Evolutionary conservation across 37 sponge, comb jelly and placozoan genomes (phyloP), one percentile per base, ranked within the genome.

Genomic region (Hexactinellida sp.): DNA sequence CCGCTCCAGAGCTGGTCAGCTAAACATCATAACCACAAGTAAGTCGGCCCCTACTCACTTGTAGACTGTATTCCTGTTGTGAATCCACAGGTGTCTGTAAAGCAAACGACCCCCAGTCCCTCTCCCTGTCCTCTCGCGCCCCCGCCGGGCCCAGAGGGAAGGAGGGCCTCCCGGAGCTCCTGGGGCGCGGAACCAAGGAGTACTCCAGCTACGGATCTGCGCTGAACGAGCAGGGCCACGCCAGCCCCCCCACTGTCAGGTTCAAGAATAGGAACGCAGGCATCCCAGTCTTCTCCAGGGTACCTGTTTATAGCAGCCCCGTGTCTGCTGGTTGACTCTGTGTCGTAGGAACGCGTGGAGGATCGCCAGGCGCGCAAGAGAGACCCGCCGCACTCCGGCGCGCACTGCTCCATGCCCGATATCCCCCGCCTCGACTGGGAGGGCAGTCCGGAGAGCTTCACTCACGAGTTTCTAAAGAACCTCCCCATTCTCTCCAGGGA

Each of bases 181-280:
- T 41, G 13, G 13, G 13, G 13, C 21, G 76, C 32, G 9, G 13
- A 19, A 28, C 76, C 19, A 63, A 63, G 30, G 76, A 63, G 76
- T 63, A 63, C 34, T 63, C 76, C 76, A 63, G 76, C 76, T 63
- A 63, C 76, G 76, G 76, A 63, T 63, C 76, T 63, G 76, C 76
- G 5, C 76, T 63, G 32, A 63, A 63, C 13, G 76, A 63, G 76
- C 28, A 3, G 3, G 76, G 28, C 3, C 5, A 7, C 25, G 34
- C 34, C 76, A 63, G 30, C 34, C 25, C 21, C 3, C 30, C 76
- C 30, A n/a, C 76, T 23, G 76, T n/a, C 34, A 63, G 13, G 76
- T 63, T 21, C 34, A 63, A 63, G 76, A 63, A 63, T 23, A 63
- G 76, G 76, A 63, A 63, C 76, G 76, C 19, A 63, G 76, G 76